These are phyloP conservation scores for Lamproptera curius DNA, from an alignment of 2,888 invertebrate genomes.

Conservation along the genomic window DNA sequence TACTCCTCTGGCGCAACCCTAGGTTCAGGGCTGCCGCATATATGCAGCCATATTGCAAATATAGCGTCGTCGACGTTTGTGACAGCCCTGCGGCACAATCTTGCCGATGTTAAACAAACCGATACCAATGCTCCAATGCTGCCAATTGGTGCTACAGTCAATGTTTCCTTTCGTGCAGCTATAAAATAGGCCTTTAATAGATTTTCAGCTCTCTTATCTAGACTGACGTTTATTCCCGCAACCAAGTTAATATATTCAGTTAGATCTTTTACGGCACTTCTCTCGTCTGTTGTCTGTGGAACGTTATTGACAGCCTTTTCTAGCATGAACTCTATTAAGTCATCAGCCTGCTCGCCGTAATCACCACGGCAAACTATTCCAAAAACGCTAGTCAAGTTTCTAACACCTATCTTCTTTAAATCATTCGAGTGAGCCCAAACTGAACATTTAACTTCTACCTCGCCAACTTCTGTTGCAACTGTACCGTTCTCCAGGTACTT, in stretches of 20 bases:
- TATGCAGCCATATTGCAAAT: slow-evolving; percentile 67
- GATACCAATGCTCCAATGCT: slow-evolving; percentile 53
- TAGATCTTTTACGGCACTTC: slow-evolving; percentile 44
- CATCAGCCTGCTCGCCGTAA: slow-evolving; percentile 50
- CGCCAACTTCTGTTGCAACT: slow-evolving; percentile 38
- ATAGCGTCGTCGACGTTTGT: slow-evolving; percentile 59
- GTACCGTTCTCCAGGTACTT: slow-evolving; percentile 54
- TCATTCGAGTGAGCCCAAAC: slow-evolving; percentile 66
- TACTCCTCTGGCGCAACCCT: slow-evolving; percentile 63
- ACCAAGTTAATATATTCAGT: slow-evolving; percentile 50
- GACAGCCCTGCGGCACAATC: slow-evolving; percentile 50
- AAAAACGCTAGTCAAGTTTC: slow-evolving; percentile 57
- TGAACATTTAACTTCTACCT: slow-evolving; percentile 46
- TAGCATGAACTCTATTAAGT: slow-evolving; percentile 51
- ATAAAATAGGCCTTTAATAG: slow-evolving; percentile 57
- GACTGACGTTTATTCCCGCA: slow-evolving; percentile 46
- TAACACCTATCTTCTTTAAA: slow-evolving; percentile 52
- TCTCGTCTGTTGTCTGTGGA: slow-evolving; percentile 40
- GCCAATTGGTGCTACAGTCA: slow-evolving; percentile 47
- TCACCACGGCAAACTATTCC: slow-evolving; percentile 59
- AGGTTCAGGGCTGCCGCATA: slow-evolving; percentile 55
- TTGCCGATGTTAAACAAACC: slow-evolving; percentile 52
- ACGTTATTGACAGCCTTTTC: slow-evolving; percentile 42
- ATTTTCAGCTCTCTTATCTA: slow-evolving; percentile 44
- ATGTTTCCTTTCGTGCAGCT: slow-evolving; percentile 54